Conservation (phyloP, 2,888 invertebrate genomes). For the Sycophila texana region DNA sequence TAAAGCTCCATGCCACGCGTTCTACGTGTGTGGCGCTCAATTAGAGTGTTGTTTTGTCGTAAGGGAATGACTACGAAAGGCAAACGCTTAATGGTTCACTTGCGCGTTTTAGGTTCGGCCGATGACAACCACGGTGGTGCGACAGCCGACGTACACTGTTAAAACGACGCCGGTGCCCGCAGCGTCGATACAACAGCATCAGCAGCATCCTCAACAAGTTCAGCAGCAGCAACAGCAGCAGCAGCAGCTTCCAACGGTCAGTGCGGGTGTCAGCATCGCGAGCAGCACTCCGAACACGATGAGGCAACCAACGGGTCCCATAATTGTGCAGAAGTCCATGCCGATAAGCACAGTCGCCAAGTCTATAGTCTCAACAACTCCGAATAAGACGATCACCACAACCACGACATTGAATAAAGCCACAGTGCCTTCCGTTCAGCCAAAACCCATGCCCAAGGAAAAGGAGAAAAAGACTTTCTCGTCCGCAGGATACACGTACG, state of each 20-base stretch:
- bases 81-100: too few relatives aligned
- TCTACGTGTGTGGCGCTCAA: too few relatives aligned
- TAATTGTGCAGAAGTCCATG: conserved; percentile 52
- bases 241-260: conserved; percentile 61
- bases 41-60: too few relatives aligned
- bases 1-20: too few relatives aligned
- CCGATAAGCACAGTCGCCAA: conserved; percentile 71
- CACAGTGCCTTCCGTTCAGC: conserved; percentile 77
- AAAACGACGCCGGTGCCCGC: conserved; percentile 70
- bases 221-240: too few relatives aligned
- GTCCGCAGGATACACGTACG: conserved; percentile 77
- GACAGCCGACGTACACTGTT: conserved; percentile 68
- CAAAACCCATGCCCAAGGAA: conserved; percentile 83
- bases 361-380: conserved; percentile 66
- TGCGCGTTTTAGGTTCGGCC: conserved; percentile 68
- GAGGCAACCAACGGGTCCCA: conserved; percentile 64
- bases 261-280: neutral
- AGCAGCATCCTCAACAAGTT: neutral
- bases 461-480: conserved; percentile 85
- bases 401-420: conserved; percentile 77
- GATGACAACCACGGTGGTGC: conserved; percentile 71
- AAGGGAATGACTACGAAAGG: too few relatives aligned
- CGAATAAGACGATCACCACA: conserved; percentile 71
- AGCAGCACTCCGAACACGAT: conserved; percentile 39
- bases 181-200: conserved; percentile 59